These are phyloP conservation scores for Ophraella communa DNA, from an alignment of 2,888 invertebrate genomes.

Conservation along the genomic window DNA sequence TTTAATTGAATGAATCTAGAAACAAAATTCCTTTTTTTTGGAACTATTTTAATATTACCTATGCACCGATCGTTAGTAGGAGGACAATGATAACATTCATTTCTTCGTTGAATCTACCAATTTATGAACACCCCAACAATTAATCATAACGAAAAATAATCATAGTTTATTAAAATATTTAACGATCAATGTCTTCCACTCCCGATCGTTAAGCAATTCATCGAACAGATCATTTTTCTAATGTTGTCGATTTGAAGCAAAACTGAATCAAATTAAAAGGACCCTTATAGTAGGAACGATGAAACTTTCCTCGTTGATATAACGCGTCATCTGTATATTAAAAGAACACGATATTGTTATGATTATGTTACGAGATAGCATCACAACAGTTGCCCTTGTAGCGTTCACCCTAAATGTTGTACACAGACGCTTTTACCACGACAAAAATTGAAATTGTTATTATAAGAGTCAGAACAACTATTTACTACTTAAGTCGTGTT, in stretches of 20 bases:
- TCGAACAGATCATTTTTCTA: conserved; percentile 18
- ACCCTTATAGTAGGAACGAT: conserved; percentile 6
- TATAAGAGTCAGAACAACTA: not conserved
- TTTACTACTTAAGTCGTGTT: not conserved
- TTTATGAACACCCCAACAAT: too few species aligned
- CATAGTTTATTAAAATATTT: conserved; percentile 5
- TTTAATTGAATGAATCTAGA: too few species aligned
- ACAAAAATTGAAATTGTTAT: conserved; percentile 15
- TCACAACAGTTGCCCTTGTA: conserved; percentile 11
- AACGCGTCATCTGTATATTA: conserved; percentile 36
- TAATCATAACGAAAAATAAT: not conserved
- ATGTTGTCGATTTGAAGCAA: conserved; percentile 19
- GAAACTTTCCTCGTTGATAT: conserved; percentile 24
- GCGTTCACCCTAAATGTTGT: not conserved
- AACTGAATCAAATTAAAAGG: conserved; percentile 18
- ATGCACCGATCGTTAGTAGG: too few species aligned
- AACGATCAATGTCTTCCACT: not conserved
- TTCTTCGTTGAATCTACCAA: too few species aligned
- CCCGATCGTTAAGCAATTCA: conserved; percentile 13
- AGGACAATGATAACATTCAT: too few species aligned
- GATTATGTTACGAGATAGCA: conserved; percentile 32
- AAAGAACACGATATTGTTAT: conserved; percentile 36
- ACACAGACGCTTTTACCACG: conserved; percentile 11
- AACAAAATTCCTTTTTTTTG: too few species aligned
- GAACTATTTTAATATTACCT: too few species aligned